Evolutionary conservation across 2,888 invertebrate species (phyloP).

Genomic region (Rotaria macrura): DNA sequence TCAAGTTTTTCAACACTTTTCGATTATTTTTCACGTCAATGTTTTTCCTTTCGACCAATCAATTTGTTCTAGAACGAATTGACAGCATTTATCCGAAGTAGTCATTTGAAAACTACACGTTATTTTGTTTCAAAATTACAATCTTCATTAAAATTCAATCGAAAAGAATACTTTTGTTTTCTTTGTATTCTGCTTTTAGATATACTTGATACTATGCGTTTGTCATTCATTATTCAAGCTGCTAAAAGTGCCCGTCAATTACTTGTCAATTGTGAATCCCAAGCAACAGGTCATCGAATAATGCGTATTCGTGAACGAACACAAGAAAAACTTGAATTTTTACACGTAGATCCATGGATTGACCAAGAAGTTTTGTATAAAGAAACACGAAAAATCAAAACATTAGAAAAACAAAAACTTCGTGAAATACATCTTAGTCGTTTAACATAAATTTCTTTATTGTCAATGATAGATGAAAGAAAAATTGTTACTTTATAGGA

Average conservation of each 20-base stretch:
- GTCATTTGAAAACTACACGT: no score
- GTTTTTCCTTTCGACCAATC: no score
- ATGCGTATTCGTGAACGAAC: constrained; percentile 27
- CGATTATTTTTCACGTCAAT: no score
- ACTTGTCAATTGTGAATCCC: constrained; percentile 28
- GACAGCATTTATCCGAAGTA: no score
- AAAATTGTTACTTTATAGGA: not conserved
- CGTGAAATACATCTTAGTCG: not conserved
- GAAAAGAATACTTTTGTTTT: no score
- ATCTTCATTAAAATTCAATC: no score
- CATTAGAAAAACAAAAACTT: constrained; percentile 26
- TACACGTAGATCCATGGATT: constrained; percentile 29
- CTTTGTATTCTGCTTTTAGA: not conserved
- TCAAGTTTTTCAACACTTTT: no score
- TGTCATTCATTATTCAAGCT: not conserved
- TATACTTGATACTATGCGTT: not conserved
- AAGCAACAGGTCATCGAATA: constrained; percentile 27
- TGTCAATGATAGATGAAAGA: not conserved
- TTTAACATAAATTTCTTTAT: not conserved
- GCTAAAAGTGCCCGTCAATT: constrained; percentile 28
- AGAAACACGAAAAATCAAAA: constrained; percentile 31
- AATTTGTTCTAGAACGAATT: no score
- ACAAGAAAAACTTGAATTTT: constrained; percentile 32
- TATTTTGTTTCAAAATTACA: no score
- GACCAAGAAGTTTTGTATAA: constrained; percentile 32